Conservation (phyloP, 2,888 invertebrate genomes). For the Melanchra persicariae region DNA sequence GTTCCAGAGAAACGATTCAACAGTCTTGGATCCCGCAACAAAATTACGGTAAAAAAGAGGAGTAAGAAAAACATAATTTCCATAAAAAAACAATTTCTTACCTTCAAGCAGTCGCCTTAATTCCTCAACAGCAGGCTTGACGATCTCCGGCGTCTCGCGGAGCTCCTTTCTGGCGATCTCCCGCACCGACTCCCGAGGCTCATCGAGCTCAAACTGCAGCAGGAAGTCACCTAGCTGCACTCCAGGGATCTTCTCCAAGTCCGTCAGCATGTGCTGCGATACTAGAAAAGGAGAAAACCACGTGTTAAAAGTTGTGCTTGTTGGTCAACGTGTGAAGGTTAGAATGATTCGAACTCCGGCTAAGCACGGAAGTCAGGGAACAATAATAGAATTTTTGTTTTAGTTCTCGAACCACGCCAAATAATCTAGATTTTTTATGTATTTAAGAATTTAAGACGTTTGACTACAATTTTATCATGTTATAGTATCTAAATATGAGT, state of each 20-base stretch:
- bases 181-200: slow-evolving; percentile 91
- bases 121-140: slow-evolving; percentile 90
- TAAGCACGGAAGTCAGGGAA: not conserved
- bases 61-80: no score
- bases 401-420: not conserved
- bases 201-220: slow-evolving; percentile 93
- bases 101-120: slow-evolving; percentile 92
- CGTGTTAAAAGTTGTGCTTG: not conserved
- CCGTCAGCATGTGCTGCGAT: slow-evolving; percentile 94
- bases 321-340: not conserved
- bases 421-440: not conserved
- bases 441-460: not conserved
- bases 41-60: not conserved
- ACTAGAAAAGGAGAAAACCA: slow-evolving; percentile 85
- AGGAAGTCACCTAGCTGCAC: slow-evolving; percentile 93
- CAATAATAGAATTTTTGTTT: slow-evolving; percentile 1
- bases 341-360: not conserved
- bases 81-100: slow-evolving; percentile 67
- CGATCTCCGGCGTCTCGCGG: slow-evolving; percentile 92
- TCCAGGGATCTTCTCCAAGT: slow-evolving; percentile 92
- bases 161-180: slow-evolving; percentile 93
- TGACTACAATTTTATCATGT: not conserved
- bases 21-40: not conserved
- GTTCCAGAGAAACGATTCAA: not conserved
- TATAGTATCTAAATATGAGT: no score